Base-by-base conservation (phyloP, 2,113 vertebrate species). In the Uropsilus gracilis region DNA sequence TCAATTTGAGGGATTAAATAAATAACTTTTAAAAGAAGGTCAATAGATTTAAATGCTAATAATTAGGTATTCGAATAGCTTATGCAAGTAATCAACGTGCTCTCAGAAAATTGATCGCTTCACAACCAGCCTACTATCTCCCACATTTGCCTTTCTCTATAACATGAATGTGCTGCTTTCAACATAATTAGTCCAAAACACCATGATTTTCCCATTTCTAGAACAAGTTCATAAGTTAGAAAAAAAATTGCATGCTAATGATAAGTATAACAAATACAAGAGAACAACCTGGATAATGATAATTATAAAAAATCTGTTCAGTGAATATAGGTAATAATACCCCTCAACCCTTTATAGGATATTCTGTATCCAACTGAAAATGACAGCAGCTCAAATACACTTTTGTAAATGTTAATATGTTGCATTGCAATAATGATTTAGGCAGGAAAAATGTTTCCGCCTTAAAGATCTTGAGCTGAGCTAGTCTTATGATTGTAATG, bases 41-140 rank as follows among this genome's bases (percentile, higher is more conserved):
- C 16, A 96, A 94, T 11, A 86, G 11, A 95, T 90, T 97, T 39
- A 98, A 95, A 96, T n/a, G 75, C 18, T 68, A 84, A 37, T 92
- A 95, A 97, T 95, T 91, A 95, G 57, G 1, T 96, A 18, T 26
- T 86, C 12, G 14, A n/a, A 88, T 94, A 88, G 28, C 42, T 95
- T 44, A 28, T 37, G 42, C 44, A 94, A 94, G 73, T 82, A 93
- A 96, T 96, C 78, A 96, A 88, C 14, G 9, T 92, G 22, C 1
- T 71, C 28, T 39, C 16, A 91, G 22, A 94, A 96, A 96, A 89
- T 89, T 55, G 94, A 50, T 72, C 11, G 53, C 69, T 32, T 22
- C 14, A 44, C 11, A 88, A 71, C 72, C 50, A 55, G 42, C n/a
- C 26, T 88, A 28, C 73, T 84, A 82, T 89, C 91, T 34, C 39